phyloP scores from a whole-genome alignment of 2,888 invertebrate genomes.

The Orthosia incerta region DNA sequence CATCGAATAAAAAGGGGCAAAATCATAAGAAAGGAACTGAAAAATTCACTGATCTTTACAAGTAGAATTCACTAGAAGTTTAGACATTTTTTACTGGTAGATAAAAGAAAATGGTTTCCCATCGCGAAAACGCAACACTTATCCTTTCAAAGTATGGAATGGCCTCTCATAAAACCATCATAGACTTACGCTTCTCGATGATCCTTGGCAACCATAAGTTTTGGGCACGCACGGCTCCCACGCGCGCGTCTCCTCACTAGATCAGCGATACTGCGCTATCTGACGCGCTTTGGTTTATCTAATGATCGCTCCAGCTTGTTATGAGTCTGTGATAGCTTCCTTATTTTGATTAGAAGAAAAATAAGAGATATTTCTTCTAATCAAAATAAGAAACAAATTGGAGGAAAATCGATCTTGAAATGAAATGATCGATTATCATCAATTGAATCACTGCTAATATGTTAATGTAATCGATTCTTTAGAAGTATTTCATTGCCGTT shows the following conservation, averaged over 20 bases:
- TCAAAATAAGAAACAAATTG: no score
- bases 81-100: no score
- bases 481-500: no score
- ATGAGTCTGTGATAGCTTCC: slow-evolving; percentile 34
- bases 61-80: no score
- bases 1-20: no score
- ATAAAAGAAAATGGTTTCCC: no score
- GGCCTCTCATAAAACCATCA: background rate
- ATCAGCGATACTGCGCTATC: slow-evolving; percentile 56
- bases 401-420: background rate
- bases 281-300: slow-evolving; percentile 50
- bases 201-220: slow-evolving; percentile 53
- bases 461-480: no score
- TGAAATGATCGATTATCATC: no score
- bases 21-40: no score
- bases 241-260: slow-evolving; percentile 46
- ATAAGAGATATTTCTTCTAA: background rate
- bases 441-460: no score
- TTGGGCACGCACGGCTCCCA: slow-evolving; percentile 59
- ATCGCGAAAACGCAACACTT: background rate
- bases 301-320: slow-evolving; percentile 47
- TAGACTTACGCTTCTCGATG: slow-evolving; percentile 2
- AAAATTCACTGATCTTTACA: no score
- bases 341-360: background rate
- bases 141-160: background rate